These are phyloP conservation scores for Machimus atricapillus DNA, from an alignment of 2,888 invertebrate species.

Conservation along the genomic window DNA sequence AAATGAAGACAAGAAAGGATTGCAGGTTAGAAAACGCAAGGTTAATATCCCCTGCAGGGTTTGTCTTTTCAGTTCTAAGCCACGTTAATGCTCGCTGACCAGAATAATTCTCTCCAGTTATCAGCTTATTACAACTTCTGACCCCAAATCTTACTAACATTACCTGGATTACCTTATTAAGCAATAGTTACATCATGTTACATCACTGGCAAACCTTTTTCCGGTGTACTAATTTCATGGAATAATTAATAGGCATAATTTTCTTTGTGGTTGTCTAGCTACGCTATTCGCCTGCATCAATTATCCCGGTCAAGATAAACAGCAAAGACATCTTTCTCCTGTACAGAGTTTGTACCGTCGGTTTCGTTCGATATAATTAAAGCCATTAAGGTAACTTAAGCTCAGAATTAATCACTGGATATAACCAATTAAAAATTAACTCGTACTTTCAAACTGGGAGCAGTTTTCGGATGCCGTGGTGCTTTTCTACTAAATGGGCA, in stretches of 20 bases:
- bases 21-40: not conserved
- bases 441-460: not conserved
- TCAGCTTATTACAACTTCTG: not conserved
- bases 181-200: not conserved
- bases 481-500: not conserved
- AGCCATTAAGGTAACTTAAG: slow-evolving; percentile 39
- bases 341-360: not conserved
- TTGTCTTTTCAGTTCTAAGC: not conserved
- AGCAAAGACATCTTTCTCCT: not conserved
- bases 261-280: not conserved
- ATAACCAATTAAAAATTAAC: slow-evolving; percentile 49
- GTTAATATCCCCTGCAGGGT: not conserved
- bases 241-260: slow-evolving; percentile 34
- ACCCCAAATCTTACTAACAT: not conserved
- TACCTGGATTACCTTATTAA: not conserved
- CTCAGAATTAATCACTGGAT: slow-evolving; percentile 41
- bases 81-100: not conserved
- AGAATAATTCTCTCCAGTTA: not conserved
- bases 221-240: not conserved
- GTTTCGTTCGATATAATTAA: slow-evolving; percentile 32
- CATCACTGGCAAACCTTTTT: not conserved
- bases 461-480: not conserved
- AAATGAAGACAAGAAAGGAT: not conserved
- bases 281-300: not conserved
- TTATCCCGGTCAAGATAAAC: slow-evolving; percentile 34